Evolutionary conservation across 1,140 invertebrate species (phyloP), one percentile per base, ranked within the genome.

Genomic region (Orchestia grillus): DNA sequence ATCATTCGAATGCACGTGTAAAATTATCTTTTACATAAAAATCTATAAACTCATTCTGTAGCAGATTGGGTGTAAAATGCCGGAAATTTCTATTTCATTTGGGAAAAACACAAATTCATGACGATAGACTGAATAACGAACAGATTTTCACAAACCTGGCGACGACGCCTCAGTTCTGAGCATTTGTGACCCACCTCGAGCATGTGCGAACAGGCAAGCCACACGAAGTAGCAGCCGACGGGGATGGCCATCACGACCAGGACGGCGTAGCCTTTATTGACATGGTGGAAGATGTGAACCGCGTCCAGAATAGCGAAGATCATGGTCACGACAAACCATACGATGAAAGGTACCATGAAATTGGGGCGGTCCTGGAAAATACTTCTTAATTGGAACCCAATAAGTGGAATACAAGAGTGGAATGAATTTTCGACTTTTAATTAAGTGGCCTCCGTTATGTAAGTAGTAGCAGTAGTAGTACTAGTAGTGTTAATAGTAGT

Each of bases 301-400:
- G 88, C 36, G 41, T 90, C 88, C 88, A 90, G 43, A 90, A 90
- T 90, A 16, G 43, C 41, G 41, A 90, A 90, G 88, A 90, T 90
- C 88, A 44, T 90, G 23, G 43, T 36, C 3, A 90, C 42, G n/a
- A 90, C 42, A 11, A 0, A 90, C 88, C 88, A 90, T 8, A 42
- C 28, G 43, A 90, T 90, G 88, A 90, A 90, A 90, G 88, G 88
- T 11, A 90, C 11, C 88, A 90, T 90, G 41, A 90, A 44, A 11
- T 90, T 90, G 42, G 41, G 36, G 15, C 43, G n/a, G 88, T 90
- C 88, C 88, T 90, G 88, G 23, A 42, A 36, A 90, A 90, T 19
- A 90, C 3, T 19, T 6, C 36, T 90, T 42, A 8, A 87, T 87
- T 87, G 47, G 47, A n/a, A n/a, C n/a, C n/a, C n/a, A n/a, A n/a